Percentiles rank a stretch among this genome's conserved stretches.
Evolutionary conservation across 2,113 vertebrate genomes (phyloP).

Genomic region (Phocoena phocoena): DNA sequence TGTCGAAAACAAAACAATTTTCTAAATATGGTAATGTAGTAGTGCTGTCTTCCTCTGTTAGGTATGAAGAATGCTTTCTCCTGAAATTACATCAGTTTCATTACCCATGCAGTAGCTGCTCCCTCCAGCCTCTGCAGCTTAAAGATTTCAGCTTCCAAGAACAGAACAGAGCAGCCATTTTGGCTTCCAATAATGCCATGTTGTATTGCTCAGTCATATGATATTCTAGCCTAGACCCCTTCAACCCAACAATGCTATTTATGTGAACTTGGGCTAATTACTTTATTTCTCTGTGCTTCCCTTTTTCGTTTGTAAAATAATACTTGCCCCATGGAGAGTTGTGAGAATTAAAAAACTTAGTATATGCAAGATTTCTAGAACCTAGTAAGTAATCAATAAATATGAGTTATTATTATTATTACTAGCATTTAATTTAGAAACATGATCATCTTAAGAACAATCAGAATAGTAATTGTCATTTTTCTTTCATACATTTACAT

Average conservation of each 20-base stretch:
- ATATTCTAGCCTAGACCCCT: background rate
- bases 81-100: background rate
- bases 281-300: background rate
- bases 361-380: background rate
- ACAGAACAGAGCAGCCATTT: background rate
- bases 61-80: background rate
- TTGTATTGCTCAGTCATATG: background rate
- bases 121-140: background rate
- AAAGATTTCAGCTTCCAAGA: background rate
- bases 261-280: background rate
- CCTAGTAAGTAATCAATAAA: background rate
- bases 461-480: background rate
- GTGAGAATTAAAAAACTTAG: background rate
- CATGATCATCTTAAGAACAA: background rate
- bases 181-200: background rate
- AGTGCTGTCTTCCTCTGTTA: background rate
- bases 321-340: background rate
- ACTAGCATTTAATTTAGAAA: background rate
- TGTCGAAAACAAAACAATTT: background rate
- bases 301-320: background rate
- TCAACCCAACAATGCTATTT: background rate
- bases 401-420: background rate
- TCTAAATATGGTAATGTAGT: background rate
- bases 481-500: background rate
- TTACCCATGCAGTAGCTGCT: background rate